Base-by-base conservation (phyloP, 1,140 invertebrate genomes). In the Nephotettix cincticeps region DNA sequence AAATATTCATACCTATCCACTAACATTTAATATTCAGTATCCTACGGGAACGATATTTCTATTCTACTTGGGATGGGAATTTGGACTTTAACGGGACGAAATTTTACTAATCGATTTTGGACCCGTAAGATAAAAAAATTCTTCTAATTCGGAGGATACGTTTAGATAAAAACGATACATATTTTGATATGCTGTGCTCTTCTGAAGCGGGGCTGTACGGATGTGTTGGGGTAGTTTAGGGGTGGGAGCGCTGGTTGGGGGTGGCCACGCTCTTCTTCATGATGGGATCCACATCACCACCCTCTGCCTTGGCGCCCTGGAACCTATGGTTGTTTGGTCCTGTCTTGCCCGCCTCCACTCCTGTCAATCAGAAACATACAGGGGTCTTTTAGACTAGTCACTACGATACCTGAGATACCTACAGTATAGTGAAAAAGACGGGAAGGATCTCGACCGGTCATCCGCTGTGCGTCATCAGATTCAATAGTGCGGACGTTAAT, bases 161-260 rank as follows among this genome's bases (percentile, higher is more conserved):
- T 4, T 19, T 3, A 51, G 21, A n/a, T 51, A 4, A 23, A 19
- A 51, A 51, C 6, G 21, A 51, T n/a, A 51, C 3, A 51, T 51
- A 51, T 51, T 51, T n/a, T 51, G 47, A 51, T 51, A 51, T 51
- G 47, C 47, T 23, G 47, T 51, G 47, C 47, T 51, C 47, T 51
- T 51, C 6, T 51, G 47, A 51, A 51, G 47, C 47, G 17, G 19
- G 6, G 21, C 32, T 36, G 4, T 36, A 23, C n/a, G 17, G 19
- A 3, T n/a, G 19, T n/a, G 4, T 19, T n/a, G 47, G 21, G 58
- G 19, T 25, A 63, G 28, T 30, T 63, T 63, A 63, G 27, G 58
- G 58, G 58, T 28, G 3, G 23, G 28, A 2, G 11, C 14, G 21
- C 27, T 63, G 3, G 28, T 63, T 9, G 21, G 21, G 4, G 3